These are phyloP conservation scores for Dione juno DNA, from an alignment of 2,888 invertebrate genomes.

Conservation along the genomic window DNA sequence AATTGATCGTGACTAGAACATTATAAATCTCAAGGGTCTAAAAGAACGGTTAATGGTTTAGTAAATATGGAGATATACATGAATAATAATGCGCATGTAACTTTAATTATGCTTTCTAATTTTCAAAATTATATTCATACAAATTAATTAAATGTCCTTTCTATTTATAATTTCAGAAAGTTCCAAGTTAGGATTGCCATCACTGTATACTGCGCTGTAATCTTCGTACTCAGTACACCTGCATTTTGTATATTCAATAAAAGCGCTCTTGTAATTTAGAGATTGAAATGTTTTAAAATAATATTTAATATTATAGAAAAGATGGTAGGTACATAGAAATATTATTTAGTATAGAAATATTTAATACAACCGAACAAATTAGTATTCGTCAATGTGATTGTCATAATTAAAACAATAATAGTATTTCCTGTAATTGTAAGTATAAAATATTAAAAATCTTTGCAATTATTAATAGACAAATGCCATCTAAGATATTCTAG, in stretches of 20 bases:
- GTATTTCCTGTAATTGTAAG: too few relatives aligned
- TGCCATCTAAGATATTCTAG: neutral
- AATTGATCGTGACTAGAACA: slow-evolving; percentile 2
- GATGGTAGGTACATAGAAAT: too few relatives aligned
- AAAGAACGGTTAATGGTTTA: neutral
- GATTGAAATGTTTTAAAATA: neutral
- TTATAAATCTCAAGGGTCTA: slow-evolving; percentile 5
- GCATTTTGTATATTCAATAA: slow-evolving; percentile 5
- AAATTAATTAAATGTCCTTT: neutral
- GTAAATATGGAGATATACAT: slow-evolving; percentile 3
- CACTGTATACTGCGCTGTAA: too few relatives aligned
- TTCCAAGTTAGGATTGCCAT: neutral
- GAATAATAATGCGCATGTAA: neutral
- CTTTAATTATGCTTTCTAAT: slow-evolving; percentile 14
- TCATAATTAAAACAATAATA: neutral
- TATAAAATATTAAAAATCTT: neutral
- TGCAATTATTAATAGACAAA: neutral
- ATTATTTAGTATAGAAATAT: neutral
- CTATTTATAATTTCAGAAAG: neutral
- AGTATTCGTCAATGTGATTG: too few relatives aligned
- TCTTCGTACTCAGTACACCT: slow-evolving; percentile 8
- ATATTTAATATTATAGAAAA: neutral
- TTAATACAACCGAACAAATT: neutral
- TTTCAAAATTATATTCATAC: neutral
- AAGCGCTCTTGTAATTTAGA: neutral